These are phyloP conservation scores for Gryllus longicercus DNA, from an alignment of 2,888 invertebrate species.

Conservation along the genomic window DNA sequence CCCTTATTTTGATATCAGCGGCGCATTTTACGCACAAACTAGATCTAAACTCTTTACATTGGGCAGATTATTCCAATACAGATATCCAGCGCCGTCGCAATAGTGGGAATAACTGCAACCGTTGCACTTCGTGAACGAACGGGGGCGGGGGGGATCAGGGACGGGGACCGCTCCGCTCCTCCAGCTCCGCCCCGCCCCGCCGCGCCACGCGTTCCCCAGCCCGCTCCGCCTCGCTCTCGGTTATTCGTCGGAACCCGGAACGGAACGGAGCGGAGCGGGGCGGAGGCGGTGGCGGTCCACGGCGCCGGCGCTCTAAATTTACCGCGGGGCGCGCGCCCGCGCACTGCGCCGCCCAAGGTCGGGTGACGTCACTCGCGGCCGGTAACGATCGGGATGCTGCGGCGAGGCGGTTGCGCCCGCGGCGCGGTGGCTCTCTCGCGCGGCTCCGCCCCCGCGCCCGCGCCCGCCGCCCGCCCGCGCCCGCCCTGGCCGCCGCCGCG, in stretches of 20 bases:
- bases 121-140: no score
- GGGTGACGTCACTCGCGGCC: conserved; percentile 19
- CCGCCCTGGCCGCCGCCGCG: background rate
- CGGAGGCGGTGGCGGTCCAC: conserved; percentile 4
- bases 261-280: no score
- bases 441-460: background rate
- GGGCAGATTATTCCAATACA: no score
- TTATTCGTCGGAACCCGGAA: no score
- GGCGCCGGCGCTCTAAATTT: conserved; percentile 32
- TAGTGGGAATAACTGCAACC: no score
- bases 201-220: background rate
- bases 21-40: no score
- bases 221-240: background rate
- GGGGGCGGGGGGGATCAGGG: no score
- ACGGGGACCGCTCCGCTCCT: no score
- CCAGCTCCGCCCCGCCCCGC: no score
- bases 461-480: conserved; percentile 18
- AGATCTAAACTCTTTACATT: no score
- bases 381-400: conserved; percentile 25
- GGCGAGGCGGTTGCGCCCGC: conserved; percentile 23
- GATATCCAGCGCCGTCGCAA: no score
- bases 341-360: background rate
- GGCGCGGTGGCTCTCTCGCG: conserved; percentile 26
- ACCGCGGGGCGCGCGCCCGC: background rate
- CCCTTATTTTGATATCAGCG: no score